phyloP scores from a whole-genome alignment of 2,797 vertebrate species.

The Enteromius unitaeniatus region DNA sequence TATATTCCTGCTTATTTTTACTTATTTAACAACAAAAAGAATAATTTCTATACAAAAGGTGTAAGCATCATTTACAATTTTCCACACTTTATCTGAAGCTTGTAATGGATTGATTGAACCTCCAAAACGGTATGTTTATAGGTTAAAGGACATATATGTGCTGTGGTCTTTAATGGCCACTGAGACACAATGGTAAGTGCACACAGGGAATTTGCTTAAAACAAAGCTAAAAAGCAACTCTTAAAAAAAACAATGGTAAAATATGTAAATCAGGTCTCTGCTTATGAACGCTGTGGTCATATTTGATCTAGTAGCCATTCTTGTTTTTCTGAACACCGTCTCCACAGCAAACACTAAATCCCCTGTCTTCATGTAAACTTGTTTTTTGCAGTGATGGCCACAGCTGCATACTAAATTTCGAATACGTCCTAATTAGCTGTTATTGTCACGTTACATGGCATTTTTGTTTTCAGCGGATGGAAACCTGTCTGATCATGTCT shows the following conservation, averaged over 20 bases:
- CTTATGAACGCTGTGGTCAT: not conserved
- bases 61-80: constrained; percentile 52
- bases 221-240: constrained; percentile 31
- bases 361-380: constrained; percentile 16
- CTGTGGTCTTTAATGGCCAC: constrained; percentile 21
- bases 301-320: not conserved
- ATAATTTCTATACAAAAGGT: constrained; percentile 54
- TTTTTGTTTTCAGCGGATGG: constrained; percentile 1
- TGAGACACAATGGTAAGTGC: constrained; percentile 56
- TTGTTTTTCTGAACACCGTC: constrained; percentile 9
- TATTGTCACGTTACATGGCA: not conserved
- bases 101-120: constrained; percentile 23
- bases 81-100: constrained; percentile 30
- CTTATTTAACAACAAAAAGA: constrained; percentile 51
- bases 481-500: not conserved
- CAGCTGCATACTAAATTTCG: not conserved
- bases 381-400: not conserved
- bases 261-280: constrained; percentile 14
- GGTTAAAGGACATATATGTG: constrained; percentile 20
- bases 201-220: constrained; percentile 40
- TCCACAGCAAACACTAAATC: constrained; percentile 1
- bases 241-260: constrained; percentile 24
- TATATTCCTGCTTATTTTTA: constrained; percentile 55
- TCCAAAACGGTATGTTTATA: constrained; percentile 18
- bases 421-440: not conserved